Base-by-base conservation (phyloP, 1,140 invertebrate genomes). In the Chlorops oryzae region DNA sequence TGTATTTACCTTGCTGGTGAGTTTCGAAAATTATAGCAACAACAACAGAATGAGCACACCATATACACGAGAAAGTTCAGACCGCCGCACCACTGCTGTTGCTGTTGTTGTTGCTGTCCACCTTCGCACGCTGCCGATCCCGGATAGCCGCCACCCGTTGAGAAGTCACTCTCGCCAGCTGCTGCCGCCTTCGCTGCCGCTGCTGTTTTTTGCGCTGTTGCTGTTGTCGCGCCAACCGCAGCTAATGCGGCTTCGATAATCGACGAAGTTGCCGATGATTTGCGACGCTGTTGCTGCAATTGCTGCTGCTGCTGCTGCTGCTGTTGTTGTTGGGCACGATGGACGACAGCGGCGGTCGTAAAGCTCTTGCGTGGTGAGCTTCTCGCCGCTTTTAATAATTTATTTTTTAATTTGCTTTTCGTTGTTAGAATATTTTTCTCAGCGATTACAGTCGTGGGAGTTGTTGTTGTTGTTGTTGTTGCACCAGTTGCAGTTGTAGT, bases 1-100 rank as follows among this genome's bases (percentile, higher is more conserved):
- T n/a, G 15, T 23, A 47, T 39, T 57, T 59, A 69, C 65, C 65
- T 69, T 56, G 65, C 54, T 41, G 63, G 65, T 41, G 65, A 64
- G 51, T 64, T 69, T 38, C 65, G 65, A 47, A 61, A 69, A 44
- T 69, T 69, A 56, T 69, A 69, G 58, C 65, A 69, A 57, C 65
- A 69, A 55, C 65, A 69, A 47, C 65, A 69, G 28, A 69, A 69
- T 50, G 65, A 69, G 62, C 65, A 69, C 50, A 69, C 65, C 65
- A 69, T 69, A 65, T 69, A 69, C 53, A 69, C 63, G 35, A 69
- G 50, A 54, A 69, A 69, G 32, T 69, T 69, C 39, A 69, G 61
- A 47, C 52, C 47, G 56, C 65, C 62, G 54, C 65, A 69, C 65
- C 65, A 69, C 47, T n/a, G 60, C 59, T 35, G 62, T 65, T 25